Conservation (phyloP, 2,797 vertebrate genomes). For the Rhynchotus rufescens region DNA sequence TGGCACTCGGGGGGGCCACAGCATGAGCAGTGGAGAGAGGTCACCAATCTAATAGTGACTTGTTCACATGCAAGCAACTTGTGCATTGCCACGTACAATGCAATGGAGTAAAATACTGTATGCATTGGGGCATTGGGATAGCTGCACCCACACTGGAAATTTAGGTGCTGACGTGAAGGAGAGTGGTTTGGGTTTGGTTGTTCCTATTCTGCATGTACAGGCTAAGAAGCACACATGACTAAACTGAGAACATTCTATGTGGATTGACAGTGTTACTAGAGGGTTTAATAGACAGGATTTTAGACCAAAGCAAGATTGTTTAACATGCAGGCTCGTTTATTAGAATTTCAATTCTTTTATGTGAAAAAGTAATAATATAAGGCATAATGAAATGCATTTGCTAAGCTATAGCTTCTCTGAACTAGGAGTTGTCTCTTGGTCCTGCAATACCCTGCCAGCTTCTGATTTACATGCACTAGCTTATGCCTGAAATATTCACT, state of each 20-base stretch:
- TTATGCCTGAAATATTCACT: not conserved
- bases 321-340: not conserved
- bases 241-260: not conserved
- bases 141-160: not conserved
- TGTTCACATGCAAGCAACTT: not conserved
- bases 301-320: not conserved
- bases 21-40: not conserved
- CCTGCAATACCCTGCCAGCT: not conserved
- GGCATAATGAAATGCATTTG: not conserved
- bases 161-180: not conserved
- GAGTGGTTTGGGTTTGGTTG: not conserved
- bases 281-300: not conserved
- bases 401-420: not conserved
- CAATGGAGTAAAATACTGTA: not conserved
- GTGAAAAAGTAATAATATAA: not conserved
- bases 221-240: accelerated
- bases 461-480: not conserved
- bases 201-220: accelerated
- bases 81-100: not conserved
- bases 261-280: not conserved
- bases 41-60: not conserved
- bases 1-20: not conserved
- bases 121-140: not conserved
- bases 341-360: not conserved
- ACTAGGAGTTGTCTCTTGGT: not conserved